phyloP scores from a whole-genome alignment of 1,140 invertebrate species.

The Cotesia typhae region DNA sequence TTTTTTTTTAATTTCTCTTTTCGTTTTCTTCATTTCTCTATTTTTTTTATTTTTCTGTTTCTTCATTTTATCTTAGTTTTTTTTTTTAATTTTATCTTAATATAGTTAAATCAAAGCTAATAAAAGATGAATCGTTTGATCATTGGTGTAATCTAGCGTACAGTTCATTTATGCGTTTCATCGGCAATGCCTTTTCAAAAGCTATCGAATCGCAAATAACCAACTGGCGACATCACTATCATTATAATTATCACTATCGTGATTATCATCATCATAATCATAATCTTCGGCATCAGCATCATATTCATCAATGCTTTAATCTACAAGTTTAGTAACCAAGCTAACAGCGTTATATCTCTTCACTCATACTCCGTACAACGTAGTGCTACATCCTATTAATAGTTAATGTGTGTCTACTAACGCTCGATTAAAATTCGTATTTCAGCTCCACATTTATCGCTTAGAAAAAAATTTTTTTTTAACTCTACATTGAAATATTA shows the following conservation, averaged over 20 bases:
- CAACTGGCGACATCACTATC: constrained; percentile 1
- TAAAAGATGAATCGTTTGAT: constrained; percentile 1
- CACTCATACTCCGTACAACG: constrained; percentile 11
- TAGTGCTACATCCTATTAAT: constrained; percentile 24
- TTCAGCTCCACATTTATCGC: too few relatives aligned
- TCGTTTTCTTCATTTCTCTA: too few relatives aligned
- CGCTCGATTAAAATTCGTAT: constrained; percentile 21
- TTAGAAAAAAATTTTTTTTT: too few relatives aligned
- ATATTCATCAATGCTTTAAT: too few relatives aligned
- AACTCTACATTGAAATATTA: too few relatives aligned
- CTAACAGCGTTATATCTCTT: neutral
- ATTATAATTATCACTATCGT: neutral
- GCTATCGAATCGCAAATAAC: neutral
- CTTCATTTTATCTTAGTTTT: too few relatives aligned
- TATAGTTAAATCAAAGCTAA: neutral
- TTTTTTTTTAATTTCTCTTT: too few relatives aligned
- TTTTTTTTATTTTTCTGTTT: too few relatives aligned
- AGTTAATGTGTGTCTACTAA: constrained; percentile 27
- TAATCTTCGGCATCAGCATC: too few relatives aligned
- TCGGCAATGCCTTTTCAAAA: neutral
- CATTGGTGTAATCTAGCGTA: constrained; percentile 15
- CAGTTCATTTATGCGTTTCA: constrained; percentile 15
- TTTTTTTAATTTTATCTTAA: too few relatives aligned
- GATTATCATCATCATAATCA: too few relatives aligned
- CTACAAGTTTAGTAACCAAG: neutral